Conservation (phyloP, 2,113 vertebrate species). For the Vicugna pacos region DNA sequence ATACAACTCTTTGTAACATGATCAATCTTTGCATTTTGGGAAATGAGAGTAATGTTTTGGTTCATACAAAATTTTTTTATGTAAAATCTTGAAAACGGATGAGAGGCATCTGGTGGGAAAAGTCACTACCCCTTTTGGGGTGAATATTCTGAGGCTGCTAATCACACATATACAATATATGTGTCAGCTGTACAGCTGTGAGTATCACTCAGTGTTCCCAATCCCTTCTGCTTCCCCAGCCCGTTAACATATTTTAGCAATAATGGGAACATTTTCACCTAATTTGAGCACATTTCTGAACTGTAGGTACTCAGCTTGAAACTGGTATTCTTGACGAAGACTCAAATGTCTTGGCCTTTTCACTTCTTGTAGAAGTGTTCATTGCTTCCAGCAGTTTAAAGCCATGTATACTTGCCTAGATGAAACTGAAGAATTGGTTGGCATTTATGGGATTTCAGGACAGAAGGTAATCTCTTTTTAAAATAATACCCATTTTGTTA, state of each 20-base stretch:
- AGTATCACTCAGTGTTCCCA: background rate
- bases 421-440: conserved; percentile 78
- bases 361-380: conserved; percentile 75
- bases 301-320: conserved; percentile 52
- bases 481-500: background rate
- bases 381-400: conserved; percentile 75
- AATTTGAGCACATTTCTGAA: conserved; percentile 35
- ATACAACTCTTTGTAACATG: background rate
- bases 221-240: background rate
- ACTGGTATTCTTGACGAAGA: conserved; percentile 63
- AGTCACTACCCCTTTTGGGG: background rate
- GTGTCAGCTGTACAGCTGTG: background rate
- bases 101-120: conserved; percentile 20
- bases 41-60: background rate
- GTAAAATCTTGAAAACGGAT: conserved; percentile 28
- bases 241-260: background rate
- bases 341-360: conserved; percentile 67
- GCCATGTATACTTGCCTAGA: conserved; percentile 74
- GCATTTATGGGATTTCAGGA: conserved; percentile 77
- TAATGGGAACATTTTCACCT: background rate
- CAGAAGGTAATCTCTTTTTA: conserved; percentile 66
- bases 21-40: background rate
- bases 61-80: background rate
- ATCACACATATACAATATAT: background rate
- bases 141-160: background rate